Conservation (phyloP, 2,888 invertebrate species). For the Hyposoter didymator region DNA sequence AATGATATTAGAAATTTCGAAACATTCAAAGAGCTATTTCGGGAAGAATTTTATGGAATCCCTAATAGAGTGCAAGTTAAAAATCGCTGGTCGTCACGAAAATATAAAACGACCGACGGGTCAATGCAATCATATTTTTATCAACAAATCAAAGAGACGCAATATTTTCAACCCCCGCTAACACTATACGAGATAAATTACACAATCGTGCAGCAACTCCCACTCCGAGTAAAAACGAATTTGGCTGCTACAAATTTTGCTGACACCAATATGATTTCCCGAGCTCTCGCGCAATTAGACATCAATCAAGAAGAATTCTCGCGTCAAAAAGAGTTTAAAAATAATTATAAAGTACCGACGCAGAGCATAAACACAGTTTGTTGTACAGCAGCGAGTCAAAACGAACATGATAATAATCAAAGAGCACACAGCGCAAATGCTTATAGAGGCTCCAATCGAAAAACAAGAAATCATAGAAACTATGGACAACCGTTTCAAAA, state of each 20-base stretch:
- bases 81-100: constrained; percentile 9
- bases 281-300: constrained; percentile 42
- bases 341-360: not conserved
- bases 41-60: constrained; percentile 52
- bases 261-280: constrained; percentile 28
- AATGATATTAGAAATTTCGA: constrained; percentile 2
- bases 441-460: too few species aligned
- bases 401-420: too few species aligned
- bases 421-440: too few species aligned
- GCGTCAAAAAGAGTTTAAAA: not conserved
- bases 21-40: constrained; percentile 40
- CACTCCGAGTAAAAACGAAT: not conserved
- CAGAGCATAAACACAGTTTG: not conserved
- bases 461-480: too few species aligned
- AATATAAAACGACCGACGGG: not conserved
- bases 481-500: too few species aligned
- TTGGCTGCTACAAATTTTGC: constrained; percentile 37
- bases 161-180: constrained; percentile 7
- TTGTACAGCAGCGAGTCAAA: not conserved
- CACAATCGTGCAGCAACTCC: constrained; percentile 42
- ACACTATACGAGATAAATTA: constrained; percentile 53
- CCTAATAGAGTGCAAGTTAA: not conserved
- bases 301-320: constrained; percentile 30
- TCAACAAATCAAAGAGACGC: constrained; percentile 44
- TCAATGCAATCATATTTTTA: constrained; percentile 51